phyloP scores from a whole-genome alignment of 2,797 vertebrate species.

The Urocyon cinereoargenteus region DNA sequence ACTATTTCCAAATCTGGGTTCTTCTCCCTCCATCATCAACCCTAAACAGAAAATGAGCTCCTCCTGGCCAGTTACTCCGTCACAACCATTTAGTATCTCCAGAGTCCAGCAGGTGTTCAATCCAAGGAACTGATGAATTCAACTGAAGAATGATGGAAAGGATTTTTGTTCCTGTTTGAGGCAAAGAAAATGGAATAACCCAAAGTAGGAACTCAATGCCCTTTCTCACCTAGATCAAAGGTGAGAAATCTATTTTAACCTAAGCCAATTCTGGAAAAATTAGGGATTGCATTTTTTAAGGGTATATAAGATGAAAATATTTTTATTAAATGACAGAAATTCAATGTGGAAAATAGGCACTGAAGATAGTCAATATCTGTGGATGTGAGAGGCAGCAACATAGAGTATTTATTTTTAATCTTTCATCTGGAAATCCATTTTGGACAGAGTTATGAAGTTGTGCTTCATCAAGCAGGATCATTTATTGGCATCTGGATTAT shows the following conservation, averaged over 20 bases:
- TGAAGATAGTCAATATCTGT: background rate
- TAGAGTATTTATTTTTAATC: background rate
- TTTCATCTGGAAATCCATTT: slow-evolving; percentile 11
- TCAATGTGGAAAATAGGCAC: background rate
- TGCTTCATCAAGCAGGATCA: background rate
- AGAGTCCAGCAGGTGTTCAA: background rate
- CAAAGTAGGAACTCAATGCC: background rate
- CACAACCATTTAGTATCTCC: background rate
- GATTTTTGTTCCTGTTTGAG: slow-evolving; percentile 15
- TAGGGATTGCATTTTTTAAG: background rate
- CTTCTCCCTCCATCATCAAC: background rate
- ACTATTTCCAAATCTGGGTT: background rate
- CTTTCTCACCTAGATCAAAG: slow-evolving; percentile 12
- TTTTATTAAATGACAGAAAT: slow-evolving; percentile 31
- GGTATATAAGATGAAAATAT: background rate
- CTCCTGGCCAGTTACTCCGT: background rate
- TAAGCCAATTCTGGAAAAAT: slow-evolving; percentile 18
- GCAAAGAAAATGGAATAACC: background rate
- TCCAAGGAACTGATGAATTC: background rate
- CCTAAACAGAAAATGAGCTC: background rate
- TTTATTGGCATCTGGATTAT: background rate
- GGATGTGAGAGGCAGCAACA: background rate
- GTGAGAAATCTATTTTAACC: slow-evolving; percentile 11
- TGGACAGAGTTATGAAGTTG: background rate
- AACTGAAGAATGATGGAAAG: background rate